Base-by-base conservation (phyloP, 2,888 invertebrate species). In the Eupithecia dodoneata region DNA sequence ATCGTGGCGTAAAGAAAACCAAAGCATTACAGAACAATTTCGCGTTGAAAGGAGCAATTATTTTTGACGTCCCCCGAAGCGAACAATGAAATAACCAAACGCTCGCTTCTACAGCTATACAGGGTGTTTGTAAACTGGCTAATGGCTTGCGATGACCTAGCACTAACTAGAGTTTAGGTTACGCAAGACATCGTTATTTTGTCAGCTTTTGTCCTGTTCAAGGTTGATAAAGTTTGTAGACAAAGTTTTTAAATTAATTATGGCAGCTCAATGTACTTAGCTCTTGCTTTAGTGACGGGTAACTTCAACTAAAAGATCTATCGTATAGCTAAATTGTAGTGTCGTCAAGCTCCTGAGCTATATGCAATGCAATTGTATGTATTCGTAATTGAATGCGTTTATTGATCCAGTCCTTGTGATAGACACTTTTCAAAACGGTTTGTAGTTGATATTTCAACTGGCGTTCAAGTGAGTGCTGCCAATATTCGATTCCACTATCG, bases 91-190 rank as follows among this genome's bases (percentile, higher is more conserved):
- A 90, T 87, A 82, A 84, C 86, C 87, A 87, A 88, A 93, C 91
- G n/a, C 87, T 92, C 90, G 83, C 87, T 82, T 83, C 79, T 89
- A 88, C 89, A 88, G 89, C 86, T 86, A 87, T 66, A 71, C 71
- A 73, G 75, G 55, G 59, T 73, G 73, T 71, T 47, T 45, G 78
- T 75, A 74, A 76, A 79, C 88, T 85, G 84, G 88, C 88, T 93
- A 92, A 93, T 92, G 92, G 89, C 87, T 89, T 86, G 86, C 87
- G 87, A 89, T 93, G 93, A 93, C 92, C 87, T 82, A 87, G 92
- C 93, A 91, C 79, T 92, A 93, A 90, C 81, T 86, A 83, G 89
- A 92, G 87, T 91, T 90, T 88, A 82, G 86, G 86, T 89, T 87
- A 89, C 86, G 87, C 87, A 88, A 87, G 87, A 89, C 86, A 87